Evolutionary conservation across 2,113 vertebrate species (phyloP).

Genomic region (Actenoides hombroni): DNA sequence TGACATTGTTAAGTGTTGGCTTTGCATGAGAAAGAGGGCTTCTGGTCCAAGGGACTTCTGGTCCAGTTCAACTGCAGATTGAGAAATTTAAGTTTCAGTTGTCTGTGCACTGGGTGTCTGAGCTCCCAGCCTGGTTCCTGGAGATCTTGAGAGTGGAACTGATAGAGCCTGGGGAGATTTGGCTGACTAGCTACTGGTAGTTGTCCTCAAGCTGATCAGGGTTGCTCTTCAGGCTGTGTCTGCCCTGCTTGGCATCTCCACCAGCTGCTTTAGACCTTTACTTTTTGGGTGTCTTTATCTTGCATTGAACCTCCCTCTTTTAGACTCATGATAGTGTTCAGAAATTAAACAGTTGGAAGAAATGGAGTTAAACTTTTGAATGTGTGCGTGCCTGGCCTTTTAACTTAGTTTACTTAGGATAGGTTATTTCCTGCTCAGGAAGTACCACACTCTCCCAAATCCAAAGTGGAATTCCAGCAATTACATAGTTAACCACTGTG

Average conservation of each 20-base stretch:
- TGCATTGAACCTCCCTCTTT: not conserved
- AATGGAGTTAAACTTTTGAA: not conserved
- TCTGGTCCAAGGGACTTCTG: not conserved
- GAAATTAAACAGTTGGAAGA: not conserved
- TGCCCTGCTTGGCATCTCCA: not conserved
- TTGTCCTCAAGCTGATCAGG: accelerated
- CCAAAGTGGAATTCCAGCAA: not conserved
- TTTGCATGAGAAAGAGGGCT: not conserved
- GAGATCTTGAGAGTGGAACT: not conserved
- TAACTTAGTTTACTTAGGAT: not conserved
- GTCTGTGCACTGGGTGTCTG: not conserved
- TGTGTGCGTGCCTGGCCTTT: not conserved
- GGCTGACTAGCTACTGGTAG: not conserved
- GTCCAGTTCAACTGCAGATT: not conserved
- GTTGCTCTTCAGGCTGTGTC: not conserved
- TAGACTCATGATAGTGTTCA: not conserved
- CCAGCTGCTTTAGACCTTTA: not conserved
- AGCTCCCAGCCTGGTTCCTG: not conserved
- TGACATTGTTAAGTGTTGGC: not conserved
- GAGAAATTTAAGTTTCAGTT: not conserved
- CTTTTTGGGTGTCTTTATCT: not conserved
- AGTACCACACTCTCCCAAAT: not conserved
- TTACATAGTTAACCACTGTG: not conserved
- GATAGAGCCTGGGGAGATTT: not conserved
- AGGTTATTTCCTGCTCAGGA: not conserved